Percentiles rank a stretch among this genome's conserved stretches.
These are phyloP conservation scores for Hedychridium roseum DNA, from an alignment of 2,888 invertebrate genomes.

Conservation along the genomic window DNA sequence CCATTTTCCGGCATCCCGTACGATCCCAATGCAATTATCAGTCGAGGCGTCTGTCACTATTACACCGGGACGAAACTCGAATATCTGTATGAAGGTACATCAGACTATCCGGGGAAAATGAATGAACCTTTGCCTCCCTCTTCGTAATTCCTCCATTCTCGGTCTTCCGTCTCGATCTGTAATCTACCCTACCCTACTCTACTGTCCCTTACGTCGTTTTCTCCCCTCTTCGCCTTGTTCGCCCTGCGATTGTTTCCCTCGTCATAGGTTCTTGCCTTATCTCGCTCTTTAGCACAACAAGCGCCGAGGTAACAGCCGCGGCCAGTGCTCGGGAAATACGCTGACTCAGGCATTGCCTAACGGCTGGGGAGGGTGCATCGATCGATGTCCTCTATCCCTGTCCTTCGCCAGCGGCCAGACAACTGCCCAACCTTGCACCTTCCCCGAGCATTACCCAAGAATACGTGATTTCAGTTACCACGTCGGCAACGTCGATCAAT, in stretches of 20 bases:
- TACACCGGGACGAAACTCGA: constrained; percentile 17
- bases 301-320: constrained; percentile 45
- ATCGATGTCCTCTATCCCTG: constrained; percentile 34
- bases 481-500: too few relatives aligned
- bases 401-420: neutral
- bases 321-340: constrained; percentile 44
- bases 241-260: too few relatives aligned
- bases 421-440: constrained; percentile 19
- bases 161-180: neutral
- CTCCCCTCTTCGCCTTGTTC: constrained; percentile 4
- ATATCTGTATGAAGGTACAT: constrained; percentile 1
- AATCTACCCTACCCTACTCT: neutral
- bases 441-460: constrained; percentile 21
- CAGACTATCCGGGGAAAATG: neutral
- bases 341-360: constrained; percentile 44
- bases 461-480: constrained; percentile 26
- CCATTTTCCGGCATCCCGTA: constrained; percentile 36
- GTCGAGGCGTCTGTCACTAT: constrained; percentile 38
- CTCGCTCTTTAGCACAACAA: constrained; percentile 20
- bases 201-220: neutral
- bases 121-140: neutral
- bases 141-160: neutral
- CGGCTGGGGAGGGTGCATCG: constrained; percentile 47
- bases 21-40: constrained; percentile 49
- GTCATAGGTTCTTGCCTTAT: too few relatives aligned